Conservation (phyloP, 2,797 vertebrate species). For the Rhinoraja longicauda region DNA sequence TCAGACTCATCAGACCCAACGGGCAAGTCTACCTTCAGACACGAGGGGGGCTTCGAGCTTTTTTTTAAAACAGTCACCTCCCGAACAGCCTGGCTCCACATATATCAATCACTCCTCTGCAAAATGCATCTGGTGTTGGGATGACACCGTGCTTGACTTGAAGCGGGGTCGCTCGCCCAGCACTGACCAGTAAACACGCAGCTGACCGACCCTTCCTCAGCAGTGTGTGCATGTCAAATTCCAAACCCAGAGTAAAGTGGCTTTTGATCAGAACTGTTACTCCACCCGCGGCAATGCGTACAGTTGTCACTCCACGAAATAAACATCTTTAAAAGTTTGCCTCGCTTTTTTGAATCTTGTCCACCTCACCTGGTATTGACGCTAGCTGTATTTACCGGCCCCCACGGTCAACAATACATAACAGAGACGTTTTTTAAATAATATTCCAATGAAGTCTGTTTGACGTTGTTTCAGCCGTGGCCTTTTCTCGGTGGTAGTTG, state of each 20-base stretch:
- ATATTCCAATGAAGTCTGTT: neutral
- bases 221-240: conserved; percentile 5
- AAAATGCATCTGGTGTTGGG: neutral
- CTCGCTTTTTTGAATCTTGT: neutral
- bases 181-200: neutral
- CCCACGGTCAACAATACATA: neutral
- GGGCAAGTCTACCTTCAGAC: conserved; percentile 27
- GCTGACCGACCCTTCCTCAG: neutral
- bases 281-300: neutral
- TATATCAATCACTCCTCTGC: neutral
- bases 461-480: neutral
- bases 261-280: neutral
- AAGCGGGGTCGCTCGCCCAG: neutral
- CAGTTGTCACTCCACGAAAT: neutral
- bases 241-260: neutral
- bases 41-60: neutral
- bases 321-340: neutral
- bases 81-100: neutral
- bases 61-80: neutral
- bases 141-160: neutral
- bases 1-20: neutral
- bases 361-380: neutral
- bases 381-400: neutral
- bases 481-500: neutral
- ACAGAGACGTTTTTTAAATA: neutral